Conservation (phyloP, 2,113 vertebrate genomes). For the Bufo gargarizans region DNA sequence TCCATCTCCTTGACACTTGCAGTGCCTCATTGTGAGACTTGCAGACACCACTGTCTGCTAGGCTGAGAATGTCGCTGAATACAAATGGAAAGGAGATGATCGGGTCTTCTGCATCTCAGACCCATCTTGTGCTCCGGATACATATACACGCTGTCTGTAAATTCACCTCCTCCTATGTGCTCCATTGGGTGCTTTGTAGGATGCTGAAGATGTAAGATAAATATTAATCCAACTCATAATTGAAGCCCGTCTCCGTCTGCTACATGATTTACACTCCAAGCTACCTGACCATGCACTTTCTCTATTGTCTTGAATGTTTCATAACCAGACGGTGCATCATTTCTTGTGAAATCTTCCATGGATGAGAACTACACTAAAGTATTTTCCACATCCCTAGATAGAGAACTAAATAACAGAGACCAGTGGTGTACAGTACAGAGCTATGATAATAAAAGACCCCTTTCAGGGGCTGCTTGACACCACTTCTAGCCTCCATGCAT, state of each 20-base stretch:
- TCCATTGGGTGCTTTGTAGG: neutral
- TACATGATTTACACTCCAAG: neutral
- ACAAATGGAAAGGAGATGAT: constrained; percentile 73
- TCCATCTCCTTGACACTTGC: constrained; percentile 95
- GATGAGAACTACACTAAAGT: neutral
- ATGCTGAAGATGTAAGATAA: neutral
- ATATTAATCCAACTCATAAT: neutral
- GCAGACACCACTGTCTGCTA: constrained; percentile 80
- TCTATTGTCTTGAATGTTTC: neutral
- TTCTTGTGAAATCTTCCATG: neutral
- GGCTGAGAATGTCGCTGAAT: constrained; percentile 87
- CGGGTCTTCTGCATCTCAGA: constrained; percentile 42
- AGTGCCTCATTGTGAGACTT: constrained; percentile 86
- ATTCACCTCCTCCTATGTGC: neutral
- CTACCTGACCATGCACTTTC: neutral
- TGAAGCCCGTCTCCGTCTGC: neutral
- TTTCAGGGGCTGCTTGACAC: too few relatives aligned
- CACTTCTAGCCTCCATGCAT: too few relatives aligned
- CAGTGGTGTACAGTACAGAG: too few relatives aligned
- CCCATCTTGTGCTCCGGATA: neutral
- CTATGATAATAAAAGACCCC: too few relatives aligned
- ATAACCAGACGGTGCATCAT: neutral
- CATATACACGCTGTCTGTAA: neutral
- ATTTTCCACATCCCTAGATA: too few relatives aligned
- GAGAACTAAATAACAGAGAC: too few relatives aligned